Percentiles rank a stretch among this genome's conserved stretches.
Evolutionary conservation across 2,113 vertebrate genomes (phyloP).

Genomic region (Hydrochoerus hydrochaeris): DNA sequence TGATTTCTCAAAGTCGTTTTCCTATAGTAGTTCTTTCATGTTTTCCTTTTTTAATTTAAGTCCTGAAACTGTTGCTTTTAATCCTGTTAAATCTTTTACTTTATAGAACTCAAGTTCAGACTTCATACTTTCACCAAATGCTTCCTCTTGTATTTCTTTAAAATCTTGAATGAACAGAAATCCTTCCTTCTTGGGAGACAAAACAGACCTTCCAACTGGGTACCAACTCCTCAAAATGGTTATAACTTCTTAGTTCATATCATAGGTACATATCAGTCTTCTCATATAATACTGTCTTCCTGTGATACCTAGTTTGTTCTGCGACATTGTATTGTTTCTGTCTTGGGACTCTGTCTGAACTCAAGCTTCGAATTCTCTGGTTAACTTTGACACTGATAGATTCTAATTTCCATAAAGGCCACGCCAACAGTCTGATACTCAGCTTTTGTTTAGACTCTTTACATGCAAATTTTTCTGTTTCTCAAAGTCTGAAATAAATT

Average conservation of each 20-base stretch:
- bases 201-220: neutral
- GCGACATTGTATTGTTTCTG: neutral
- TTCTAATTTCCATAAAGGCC: neutral
- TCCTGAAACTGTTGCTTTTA: neutral
- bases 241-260: neutral
- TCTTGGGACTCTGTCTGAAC: neutral
- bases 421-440: neutral
- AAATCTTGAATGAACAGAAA: neutral
- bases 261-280: neutral
- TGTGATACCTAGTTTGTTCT: neutral
- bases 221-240: neutral
- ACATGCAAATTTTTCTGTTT: neutral
- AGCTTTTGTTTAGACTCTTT: neutral
- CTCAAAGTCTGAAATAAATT: neutral
- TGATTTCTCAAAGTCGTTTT: neutral
- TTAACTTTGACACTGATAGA: neutral
- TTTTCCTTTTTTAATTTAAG: neutral
- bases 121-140: neutral
- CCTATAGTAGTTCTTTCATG: neutral
- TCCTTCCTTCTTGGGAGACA: neutral
- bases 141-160: neutral
- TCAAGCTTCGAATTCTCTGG: neutral
- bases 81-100: neutral
- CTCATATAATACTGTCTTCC: neutral
- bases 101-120: neutral